Conservation (phyloP, 2,797 vertebrate genomes). For the Capromys pilorides region DNA sequence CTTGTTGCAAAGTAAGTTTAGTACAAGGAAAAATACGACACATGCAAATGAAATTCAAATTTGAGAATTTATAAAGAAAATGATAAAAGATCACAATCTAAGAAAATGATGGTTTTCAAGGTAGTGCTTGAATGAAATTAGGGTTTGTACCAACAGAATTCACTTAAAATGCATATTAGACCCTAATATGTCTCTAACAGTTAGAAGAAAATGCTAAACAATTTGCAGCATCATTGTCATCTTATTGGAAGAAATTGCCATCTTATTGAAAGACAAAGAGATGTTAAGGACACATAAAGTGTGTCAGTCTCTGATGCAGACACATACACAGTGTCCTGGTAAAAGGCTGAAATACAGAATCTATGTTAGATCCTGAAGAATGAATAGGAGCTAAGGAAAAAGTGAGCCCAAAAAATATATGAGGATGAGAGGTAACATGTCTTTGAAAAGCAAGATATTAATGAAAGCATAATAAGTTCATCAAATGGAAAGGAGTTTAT, state of each 20-base stretch:
- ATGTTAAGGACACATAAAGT: neutral
- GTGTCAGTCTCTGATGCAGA: neutral
- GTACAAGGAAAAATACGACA: neutral
- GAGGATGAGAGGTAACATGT: neutral
- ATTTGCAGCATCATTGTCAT: neutral
- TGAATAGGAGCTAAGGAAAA: neutral
- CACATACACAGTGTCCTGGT: neutral
- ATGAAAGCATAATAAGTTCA: neutral
- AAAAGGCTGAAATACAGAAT: neutral
- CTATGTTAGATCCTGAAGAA: neutral
- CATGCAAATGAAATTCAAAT: neutral
- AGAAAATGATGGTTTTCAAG: neutral
- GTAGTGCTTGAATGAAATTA: neutral
- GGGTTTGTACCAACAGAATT: neutral
- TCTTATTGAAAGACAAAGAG: neutral
- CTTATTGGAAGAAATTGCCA: neutral
- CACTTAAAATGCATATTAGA: neutral
- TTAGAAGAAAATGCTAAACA: neutral
- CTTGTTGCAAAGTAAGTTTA: neutral
- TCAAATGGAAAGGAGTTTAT: neutral
- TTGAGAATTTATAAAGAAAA: slow-evolving; percentile 11
- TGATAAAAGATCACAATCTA: neutral
- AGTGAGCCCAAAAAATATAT: neutral
- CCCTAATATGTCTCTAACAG: neutral
- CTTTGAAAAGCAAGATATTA: neutral